These are phyloP conservation scores for Unio pictorum DNA, from an alignment of 2,888 invertebrate genomes.

Conservation along the genomic window DNA sequence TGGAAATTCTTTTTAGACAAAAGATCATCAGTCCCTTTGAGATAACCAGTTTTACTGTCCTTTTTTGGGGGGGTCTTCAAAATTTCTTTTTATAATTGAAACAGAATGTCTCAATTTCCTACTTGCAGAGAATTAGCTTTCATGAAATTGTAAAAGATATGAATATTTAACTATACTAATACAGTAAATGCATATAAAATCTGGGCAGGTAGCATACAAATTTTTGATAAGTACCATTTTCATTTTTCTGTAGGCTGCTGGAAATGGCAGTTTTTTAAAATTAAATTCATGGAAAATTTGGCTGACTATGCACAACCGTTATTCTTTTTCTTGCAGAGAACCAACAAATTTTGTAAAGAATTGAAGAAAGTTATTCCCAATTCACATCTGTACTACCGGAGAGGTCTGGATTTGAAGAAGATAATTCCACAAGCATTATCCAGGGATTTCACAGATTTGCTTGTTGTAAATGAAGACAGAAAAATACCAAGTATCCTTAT, in stretches of 20 bases:
- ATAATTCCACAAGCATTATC: constrained; percentile 89
- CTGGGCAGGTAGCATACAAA: too few relatives aligned
- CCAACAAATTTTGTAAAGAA: constrained; percentile 93
- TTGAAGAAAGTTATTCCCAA: constrained; percentile 93
- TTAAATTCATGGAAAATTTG: background rate
- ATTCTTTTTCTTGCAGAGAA: constrained; percentile 76
- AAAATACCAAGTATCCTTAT: constrained; percentile 83
- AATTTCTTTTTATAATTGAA: too few relatives aligned
- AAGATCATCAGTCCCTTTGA: too few relatives aligned
- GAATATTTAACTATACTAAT: too few relatives aligned
- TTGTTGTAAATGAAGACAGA: constrained; percentile 88
- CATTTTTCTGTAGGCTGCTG: background rate
- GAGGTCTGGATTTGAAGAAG: constrained; percentile 91
- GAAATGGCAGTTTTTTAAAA: background rate
- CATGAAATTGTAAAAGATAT: too few relatives aligned
- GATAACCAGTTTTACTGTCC: too few relatives aligned
- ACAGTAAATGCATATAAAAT: too few relatives aligned
- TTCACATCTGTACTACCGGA: constrained; percentile 87
- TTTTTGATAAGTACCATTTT: too few relatives aligned
- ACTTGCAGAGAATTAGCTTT: too few relatives aligned
- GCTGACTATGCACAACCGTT: constrained; percentile 1
- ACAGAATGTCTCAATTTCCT: too few relatives aligned
- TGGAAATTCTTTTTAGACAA: too few relatives aligned
- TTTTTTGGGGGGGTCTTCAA: too few relatives aligned
- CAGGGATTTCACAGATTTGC: constrained; percentile 73